Evolutionary conservation across 2,888 invertebrate genomes (phyloP).

Genomic region (Hemicrepidius hirtus): DNA sequence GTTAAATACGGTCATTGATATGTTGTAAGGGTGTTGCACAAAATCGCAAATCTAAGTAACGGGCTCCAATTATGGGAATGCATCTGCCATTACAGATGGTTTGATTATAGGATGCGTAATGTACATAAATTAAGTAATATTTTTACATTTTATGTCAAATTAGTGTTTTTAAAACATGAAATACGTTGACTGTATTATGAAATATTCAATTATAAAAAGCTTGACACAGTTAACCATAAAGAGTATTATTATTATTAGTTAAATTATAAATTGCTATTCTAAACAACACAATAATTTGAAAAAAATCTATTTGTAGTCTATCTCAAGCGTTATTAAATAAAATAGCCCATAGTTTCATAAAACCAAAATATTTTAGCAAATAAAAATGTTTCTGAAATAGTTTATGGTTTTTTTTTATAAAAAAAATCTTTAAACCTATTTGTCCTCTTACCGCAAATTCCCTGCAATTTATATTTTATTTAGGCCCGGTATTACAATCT

Average conservation of each 20-base stretch:
- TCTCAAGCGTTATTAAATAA: no score
- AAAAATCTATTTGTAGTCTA: no score
- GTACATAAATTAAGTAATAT: constrained; percentile 34
- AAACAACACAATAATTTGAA: no score
- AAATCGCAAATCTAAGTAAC: constrained; percentile 48
- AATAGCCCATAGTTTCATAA: no score
- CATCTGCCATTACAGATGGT: constrained; percentile 49
- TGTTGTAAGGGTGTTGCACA: constrained; percentile 40
- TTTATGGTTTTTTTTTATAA: no score
- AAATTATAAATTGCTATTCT: no score
- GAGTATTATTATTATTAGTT: background rate
- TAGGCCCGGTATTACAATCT: no score
- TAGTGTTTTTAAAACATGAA: constrained; percentile 26
- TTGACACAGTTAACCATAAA: background rate
- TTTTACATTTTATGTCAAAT: constrained; percentile 38
- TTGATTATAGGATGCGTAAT: constrained; percentile 41
- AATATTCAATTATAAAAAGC: background rate
- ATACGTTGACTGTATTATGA: constrained; percentile 1
- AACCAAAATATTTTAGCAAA: no score
- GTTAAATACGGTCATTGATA: constrained; percentile 37
- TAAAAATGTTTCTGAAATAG: no score
- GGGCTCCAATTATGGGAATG: constrained; percentile 39
- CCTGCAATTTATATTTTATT: no score
- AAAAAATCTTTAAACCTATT: no score
- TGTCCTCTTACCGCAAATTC: no score